These are phyloP conservation scores for Pitangus sulphuratus DNA, from an alignment of 2,797 vertebrate genomes.

Conservation along the genomic window DNA sequence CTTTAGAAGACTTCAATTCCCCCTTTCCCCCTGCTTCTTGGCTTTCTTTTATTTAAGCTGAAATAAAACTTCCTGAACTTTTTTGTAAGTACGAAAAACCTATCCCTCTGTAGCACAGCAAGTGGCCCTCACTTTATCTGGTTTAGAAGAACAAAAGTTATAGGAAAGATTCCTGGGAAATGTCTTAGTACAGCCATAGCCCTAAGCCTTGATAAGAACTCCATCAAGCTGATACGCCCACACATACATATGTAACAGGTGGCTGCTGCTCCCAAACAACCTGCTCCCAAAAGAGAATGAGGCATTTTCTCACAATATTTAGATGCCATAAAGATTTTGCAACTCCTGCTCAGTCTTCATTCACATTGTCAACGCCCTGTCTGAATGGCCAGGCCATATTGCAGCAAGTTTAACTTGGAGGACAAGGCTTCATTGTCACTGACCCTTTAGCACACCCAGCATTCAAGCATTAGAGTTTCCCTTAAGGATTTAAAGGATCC, in stretches of 20 bases:
- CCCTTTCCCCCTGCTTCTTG: background rate
- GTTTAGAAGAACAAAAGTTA: constrained; percentile 6
- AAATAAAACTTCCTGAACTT: background rate
- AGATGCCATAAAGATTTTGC: background rate
- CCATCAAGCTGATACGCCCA: background rate
- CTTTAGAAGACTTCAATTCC: background rate
- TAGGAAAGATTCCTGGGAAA: constrained; percentile 17
- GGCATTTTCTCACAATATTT: background rate
- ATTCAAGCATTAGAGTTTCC: background rate
- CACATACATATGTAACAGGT: constrained; percentile 15
- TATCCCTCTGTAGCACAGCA: background rate
- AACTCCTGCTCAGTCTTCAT: background rate
- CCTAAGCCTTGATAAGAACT: constrained; percentile 1
- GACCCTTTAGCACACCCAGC: background rate
- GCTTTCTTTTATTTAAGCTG: constrained; percentile 20
- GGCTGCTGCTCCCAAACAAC: background rate
- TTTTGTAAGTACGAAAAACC: background rate
- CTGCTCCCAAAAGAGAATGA: constrained; percentile 10
- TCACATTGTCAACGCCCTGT: background rate
- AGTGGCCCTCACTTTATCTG: background rate
- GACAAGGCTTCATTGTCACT: background rate
- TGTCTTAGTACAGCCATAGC: constrained; percentile 14
- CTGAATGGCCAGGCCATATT: background rate
- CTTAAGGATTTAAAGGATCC: background rate
- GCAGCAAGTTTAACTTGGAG: background rate